Percentiles rank a stretch among this genome's conserved stretches.
These are phyloP conservation scores for Pristiophorus japonicus DNA, from an alignment of 2,113 vertebrate genomes.

Conservation along the genomic window DNA sequence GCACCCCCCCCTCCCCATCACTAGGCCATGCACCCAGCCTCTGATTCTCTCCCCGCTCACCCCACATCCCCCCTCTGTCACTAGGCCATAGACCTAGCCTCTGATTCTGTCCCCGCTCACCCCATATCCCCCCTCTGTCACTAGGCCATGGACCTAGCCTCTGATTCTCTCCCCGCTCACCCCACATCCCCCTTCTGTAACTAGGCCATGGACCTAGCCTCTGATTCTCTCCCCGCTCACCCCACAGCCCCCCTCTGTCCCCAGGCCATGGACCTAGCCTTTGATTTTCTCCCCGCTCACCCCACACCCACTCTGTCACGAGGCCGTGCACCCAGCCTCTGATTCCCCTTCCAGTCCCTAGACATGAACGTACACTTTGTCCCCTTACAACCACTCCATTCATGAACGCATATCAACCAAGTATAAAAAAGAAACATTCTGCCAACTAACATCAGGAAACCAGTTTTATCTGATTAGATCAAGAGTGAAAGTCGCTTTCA, in stretches of 20 bases:
- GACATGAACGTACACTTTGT: background rate
- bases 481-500: background rate
- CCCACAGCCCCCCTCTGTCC: too few relatives aligned
- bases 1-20: too few relatives aligned
- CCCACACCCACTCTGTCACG: too few relatives aligned
- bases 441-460: background rate
- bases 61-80: background rate
- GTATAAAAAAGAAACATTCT: background rate
- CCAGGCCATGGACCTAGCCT: background rate
- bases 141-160: background rate
- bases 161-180: background rate
- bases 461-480: background rate
- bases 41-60: background rate
- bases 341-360: background rate
- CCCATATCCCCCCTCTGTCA: background rate
- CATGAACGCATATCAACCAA: background rate
- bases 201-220: background rate
- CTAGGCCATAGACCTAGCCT: background rate
- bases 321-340: background rate
- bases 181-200: background rate
- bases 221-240: background rate
- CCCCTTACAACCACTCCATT: background rate
- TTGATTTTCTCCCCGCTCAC: background rate
- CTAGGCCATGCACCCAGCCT: background rate
- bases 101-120: background rate